These are phyloP conservation scores for Ptychoptera contaminata DNA, from an alignment of 2,888 invertebrate species.

Conservation along the genomic window DNA sequence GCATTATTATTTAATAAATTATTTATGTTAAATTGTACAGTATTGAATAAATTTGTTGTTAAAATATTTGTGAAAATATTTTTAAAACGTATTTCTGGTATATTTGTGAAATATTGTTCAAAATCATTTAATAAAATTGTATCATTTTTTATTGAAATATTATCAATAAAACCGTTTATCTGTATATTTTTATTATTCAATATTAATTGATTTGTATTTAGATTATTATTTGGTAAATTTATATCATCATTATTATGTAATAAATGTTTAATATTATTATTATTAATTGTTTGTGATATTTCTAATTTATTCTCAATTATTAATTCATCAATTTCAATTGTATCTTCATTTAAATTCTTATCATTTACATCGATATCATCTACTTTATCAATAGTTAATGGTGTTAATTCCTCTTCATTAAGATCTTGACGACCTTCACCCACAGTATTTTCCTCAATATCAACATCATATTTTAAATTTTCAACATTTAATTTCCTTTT, in stretches of 20 bases:
- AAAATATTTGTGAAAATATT: no score
- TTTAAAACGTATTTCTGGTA: no score
- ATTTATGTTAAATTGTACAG: no score
- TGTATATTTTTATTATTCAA: not conserved
- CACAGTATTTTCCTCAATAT: no score
- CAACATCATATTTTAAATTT: conserved; percentile 17
- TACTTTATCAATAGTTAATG: no score
- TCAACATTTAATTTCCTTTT: conserved; percentile 15
- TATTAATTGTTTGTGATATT: not conserved
- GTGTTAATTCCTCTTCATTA: no score
- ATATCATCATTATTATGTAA: not conserved
- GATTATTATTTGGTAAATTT: not conserved
- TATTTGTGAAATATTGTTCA: no score
- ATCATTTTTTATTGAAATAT: conserved; percentile 16
- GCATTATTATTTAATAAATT: no score
- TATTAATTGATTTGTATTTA: no score
- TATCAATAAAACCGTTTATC: not conserved
- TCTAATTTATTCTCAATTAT: not conserved
- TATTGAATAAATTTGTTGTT: no score
- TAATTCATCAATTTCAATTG: not conserved
- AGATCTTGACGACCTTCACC: no score
- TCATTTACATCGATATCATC: no score
- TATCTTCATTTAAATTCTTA: not conserved
- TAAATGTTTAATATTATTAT: not conserved
- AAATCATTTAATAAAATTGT: conserved; percentile 13